These are phyloP conservation scores for Neoniphon sammara DNA, from an alignment of 2,797 vertebrate species.

Conservation along the genomic window DNA sequence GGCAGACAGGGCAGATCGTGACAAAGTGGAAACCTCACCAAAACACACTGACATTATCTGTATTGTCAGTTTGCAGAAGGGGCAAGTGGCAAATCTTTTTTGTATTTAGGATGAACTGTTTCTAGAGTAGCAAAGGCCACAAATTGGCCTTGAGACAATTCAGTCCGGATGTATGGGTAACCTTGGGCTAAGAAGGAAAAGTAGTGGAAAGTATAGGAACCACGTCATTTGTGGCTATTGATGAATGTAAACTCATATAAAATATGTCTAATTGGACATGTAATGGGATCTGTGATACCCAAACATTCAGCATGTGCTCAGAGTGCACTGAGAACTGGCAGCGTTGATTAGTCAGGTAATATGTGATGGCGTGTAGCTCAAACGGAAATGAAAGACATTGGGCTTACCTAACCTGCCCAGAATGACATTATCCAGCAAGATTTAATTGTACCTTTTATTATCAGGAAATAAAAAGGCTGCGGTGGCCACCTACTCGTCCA, in stretches of 20 bases:
- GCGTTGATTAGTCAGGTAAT: conserved; percentile 46
- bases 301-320: conserved; percentile 13
- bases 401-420: conserved; percentile 29
- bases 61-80: no score
- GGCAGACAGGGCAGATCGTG: no score
- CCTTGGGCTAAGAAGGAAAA: neutral
- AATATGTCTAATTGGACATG: no score
- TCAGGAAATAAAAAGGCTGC: conserved; percentile 41
- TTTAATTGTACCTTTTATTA: conserved; percentile 56
- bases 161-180: neutral
- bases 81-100: no score
- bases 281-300: neutral
- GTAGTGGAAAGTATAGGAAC: neutral
- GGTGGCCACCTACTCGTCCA: conserved; percentile 28
- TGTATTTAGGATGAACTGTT: no score
- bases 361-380: neutral
- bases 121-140: neutral
- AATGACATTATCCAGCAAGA: conserved; percentile 35
- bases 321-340: conserved; percentile 13
- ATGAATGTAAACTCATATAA: no score
- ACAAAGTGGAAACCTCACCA: no score
- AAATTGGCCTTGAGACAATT: neutral
- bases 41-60: no score
- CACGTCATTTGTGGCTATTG: no score
- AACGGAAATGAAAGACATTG: neutral